Percentiles rank a stretch among this genome's conserved stretches.
Evolutionary conservation across 2,797 vertebrate species (phyloP).

Genomic region (Botia almorhae): DNA sequence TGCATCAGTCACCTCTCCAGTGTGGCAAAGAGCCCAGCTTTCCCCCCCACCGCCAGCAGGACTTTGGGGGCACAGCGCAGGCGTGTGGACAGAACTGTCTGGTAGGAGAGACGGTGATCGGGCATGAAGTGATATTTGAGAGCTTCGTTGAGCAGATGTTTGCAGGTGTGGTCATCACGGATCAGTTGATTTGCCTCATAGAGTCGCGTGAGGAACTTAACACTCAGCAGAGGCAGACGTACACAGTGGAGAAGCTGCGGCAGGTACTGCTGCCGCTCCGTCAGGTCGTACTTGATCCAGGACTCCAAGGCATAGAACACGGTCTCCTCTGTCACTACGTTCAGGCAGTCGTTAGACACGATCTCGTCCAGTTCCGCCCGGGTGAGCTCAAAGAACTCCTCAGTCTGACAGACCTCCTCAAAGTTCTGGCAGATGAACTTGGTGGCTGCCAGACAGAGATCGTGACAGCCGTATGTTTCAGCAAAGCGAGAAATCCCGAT

Average conservation of each 20-base stretch:
- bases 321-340: constrained; percentile 93
- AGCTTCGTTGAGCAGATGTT: constrained; percentile 97
- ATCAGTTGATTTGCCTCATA: constrained; percentile 99
- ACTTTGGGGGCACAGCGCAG: constrained; percentile 96
- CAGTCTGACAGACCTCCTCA: constrained; percentile 94
- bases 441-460: constrained; percentile 91
- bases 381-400: constrained; percentile 96
- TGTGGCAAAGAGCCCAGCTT: constrained; percentile 95
- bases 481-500: constrained; percentile 98
- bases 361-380: constrained; percentile 94
- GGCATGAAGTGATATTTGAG: constrained; percentile 99
- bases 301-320: constrained; percentile 95
- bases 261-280: constrained; percentile 92
- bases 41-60: constrained; percentile 95
- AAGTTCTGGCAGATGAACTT: constrained; percentile 98
- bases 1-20: constrained; percentile 86
- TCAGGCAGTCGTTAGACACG: constrained; percentile 95
- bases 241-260: constrained; percentile 94
- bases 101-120: constrained; percentile 95
- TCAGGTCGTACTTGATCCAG: constrained; percentile 96
- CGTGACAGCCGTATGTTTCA: constrained; percentile 95
- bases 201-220: constrained; percentile 94
- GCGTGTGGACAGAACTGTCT: constrained; percentile 90
- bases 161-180: constrained; percentile 95
- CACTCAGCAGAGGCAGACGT: constrained; percentile 94